phyloP scores from a whole-genome alignment of 1,140 invertebrate species.

The Zophobas morio region DNA sequence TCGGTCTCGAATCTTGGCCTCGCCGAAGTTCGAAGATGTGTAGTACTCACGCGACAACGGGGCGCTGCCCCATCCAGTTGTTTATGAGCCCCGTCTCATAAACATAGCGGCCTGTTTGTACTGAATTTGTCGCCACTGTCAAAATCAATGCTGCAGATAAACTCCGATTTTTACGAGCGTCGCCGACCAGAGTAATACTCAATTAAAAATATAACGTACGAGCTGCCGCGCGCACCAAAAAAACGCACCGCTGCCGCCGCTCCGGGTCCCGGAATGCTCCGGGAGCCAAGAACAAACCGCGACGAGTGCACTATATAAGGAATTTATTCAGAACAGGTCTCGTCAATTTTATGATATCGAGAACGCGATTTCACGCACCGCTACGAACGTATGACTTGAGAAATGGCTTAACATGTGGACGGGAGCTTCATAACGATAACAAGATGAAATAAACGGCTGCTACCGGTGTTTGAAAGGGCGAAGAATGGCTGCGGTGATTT shows the following conservation, averaged over 20 bases:
- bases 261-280: slow-evolving; percentile 39
- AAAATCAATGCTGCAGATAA: slow-evolving; percentile 62
- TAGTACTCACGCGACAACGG: slow-evolving; percentile 59
- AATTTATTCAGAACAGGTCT: slow-evolving; percentile 48
- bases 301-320: slow-evolving; percentile 29
- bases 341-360: slow-evolving; percentile 46
- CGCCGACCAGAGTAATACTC: slow-evolving; percentile 55
- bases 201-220: slow-evolving; percentile 59
- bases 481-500: too few species aligned
- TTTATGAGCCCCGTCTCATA: slow-evolving; percentile 56
- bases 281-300: slow-evolving; percentile 21
- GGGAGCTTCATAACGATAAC: slow-evolving; percentile 26
- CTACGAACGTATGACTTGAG: slow-evolving; percentile 28
- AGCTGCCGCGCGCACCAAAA: slow-evolving; percentile 17
- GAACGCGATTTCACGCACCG: slow-evolving; percentile 47
- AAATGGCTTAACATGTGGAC: slow-evolving; percentile 38
- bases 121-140: slow-evolving; percentile 64
- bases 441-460: slow-evolving; percentile 10
- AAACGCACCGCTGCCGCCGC: not conserved
- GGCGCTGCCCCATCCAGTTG: slow-evolving; percentile 54
- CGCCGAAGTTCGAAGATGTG: slow-evolving; percentile 48
- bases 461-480: not conserved
- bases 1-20: slow-evolving; percentile 12
- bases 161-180: slow-evolving; percentile 57
- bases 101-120: slow-evolving; percentile 59